Percentiles rank a stretch among this genome's conserved stretches.
Evolutionary conservation across 2,797 vertebrate genomes (phyloP).

Genomic region (Manis crassicaudata): DNA sequence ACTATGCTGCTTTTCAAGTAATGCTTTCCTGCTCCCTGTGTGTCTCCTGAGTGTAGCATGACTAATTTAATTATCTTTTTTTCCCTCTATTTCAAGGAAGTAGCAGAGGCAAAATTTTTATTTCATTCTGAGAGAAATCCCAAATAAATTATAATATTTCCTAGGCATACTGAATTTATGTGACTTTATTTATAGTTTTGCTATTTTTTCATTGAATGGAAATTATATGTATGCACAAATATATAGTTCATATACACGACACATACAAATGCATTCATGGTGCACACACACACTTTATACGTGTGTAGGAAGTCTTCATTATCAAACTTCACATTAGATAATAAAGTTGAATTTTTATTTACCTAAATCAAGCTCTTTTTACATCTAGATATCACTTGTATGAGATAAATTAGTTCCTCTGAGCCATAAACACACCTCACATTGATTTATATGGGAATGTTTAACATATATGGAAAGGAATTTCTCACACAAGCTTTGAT

Average conservation of each 20-base stretch:
- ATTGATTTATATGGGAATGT: not conserved
- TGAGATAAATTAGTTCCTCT: not conserved
- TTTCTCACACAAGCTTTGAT: not conserved
- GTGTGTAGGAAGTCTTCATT: not conserved
- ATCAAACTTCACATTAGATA: conserved; percentile 40
- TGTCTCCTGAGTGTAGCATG: conserved; percentile 53
- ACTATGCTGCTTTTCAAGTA: conserved; percentile 40
- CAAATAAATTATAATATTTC: conserved; percentile 71
- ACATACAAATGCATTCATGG: not conserved
- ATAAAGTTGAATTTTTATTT: not conserved
- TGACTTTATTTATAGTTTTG: conserved; percentile 52
- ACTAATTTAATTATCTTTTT: conserved; percentile 78
- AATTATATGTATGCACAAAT: not conserved
- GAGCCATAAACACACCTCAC: not conserved
- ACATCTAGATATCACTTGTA: not conserved
- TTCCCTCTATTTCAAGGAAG: conserved; percentile 76
- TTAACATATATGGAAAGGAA: not conserved
- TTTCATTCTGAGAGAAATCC: conserved; percentile 66
- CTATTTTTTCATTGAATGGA: conserved; percentile 31
- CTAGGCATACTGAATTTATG: conserved; percentile 30
- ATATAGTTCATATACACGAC: not conserved
- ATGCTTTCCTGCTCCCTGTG: not conserved
- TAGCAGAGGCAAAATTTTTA: conserved; percentile 60
- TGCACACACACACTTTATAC: not conserved
- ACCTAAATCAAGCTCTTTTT: conserved; percentile 29